Conservation (phyloP, 2,797 vertebrate genomes). For the Xenops minutus region DNA sequence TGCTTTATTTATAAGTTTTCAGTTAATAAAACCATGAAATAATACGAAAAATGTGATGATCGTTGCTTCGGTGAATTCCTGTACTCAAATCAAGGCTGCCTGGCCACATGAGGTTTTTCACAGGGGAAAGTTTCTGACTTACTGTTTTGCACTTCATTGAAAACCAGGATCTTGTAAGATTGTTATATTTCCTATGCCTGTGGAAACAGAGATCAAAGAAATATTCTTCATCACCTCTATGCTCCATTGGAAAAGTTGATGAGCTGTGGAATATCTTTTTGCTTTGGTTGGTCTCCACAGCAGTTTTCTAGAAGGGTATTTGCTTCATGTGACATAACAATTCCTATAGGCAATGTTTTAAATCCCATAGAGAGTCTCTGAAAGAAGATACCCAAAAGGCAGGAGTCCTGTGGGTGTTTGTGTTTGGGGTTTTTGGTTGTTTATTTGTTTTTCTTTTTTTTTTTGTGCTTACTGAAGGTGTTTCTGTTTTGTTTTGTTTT, state of each 20-base stretch:
- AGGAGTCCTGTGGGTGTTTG: neutral
- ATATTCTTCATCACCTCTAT: neutral
- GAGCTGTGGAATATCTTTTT: slow-evolving; percentile 30
- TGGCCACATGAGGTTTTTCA: neutral
- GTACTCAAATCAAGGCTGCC: neutral
- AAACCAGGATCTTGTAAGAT: neutral
- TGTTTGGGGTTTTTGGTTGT: neutral
- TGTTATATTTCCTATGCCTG: neutral
- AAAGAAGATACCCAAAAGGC: neutral
- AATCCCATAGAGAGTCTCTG: neutral
- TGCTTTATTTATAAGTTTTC: neutral
- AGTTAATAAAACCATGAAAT: neutral
- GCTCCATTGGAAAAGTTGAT: slow-evolving; percentile 38
- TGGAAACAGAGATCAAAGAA: slow-evolving; percentile 28
- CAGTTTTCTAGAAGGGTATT: neutral
- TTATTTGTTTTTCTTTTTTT: no score
- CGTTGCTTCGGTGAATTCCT: neutral
- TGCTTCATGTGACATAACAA: neutral
- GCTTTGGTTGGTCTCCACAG: neutral
- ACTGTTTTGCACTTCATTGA: neutral
- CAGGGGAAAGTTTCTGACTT: neutral
- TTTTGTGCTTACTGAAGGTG: fast-evolving
- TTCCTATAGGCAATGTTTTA: slow-evolving; percentile 4
- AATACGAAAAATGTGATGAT: neutral
- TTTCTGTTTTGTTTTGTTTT: neutral